Evolutionary conservation across 2,113 vertebrate species (phyloP).

Genomic region (Electrona antarctica): DNA sequence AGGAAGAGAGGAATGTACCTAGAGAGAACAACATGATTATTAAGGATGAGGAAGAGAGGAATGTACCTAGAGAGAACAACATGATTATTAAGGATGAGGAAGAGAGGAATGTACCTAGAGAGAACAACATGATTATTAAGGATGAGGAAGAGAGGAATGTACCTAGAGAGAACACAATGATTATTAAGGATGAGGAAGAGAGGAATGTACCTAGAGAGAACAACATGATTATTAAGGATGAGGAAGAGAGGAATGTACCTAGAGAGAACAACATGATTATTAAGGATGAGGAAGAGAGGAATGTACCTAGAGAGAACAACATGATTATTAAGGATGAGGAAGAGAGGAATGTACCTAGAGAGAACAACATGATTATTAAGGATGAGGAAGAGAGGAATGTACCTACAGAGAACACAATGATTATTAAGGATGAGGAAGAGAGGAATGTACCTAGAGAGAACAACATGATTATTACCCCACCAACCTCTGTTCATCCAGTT

Average conservation of each 20-base stretch:
- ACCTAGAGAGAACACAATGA: conserved; percentile 85
- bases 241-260: conserved; percentile 93
- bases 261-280: no score
- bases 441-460: conserved; percentile 83
- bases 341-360: conserved; percentile 88
- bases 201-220: conserved; percentile 85
- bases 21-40: no score
- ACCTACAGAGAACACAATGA: conserved; percentile 85
- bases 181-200: conserved; percentile 92
- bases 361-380: no score
- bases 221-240: no score
- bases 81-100: conserved; percentile 90
- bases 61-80: conserved; percentile 84
- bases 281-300: conserved; percentile 91
- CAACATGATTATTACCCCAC: neutral
- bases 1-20: conserved; percentile 93
- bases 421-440: conserved; percentile 90
- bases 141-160: conserved; percentile 88
- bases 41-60: conserved; percentile 91
- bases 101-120: conserved; percentile 88
- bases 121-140: no score
- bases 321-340: conserved; percentile 90
- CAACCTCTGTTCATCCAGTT: no score
- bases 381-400: conserved; percentile 88
- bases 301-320: conserved; percentile 84